phyloP scores from a whole-genome alignment of 2,888 invertebrate species.

The Emmelina monodactyla region DNA sequence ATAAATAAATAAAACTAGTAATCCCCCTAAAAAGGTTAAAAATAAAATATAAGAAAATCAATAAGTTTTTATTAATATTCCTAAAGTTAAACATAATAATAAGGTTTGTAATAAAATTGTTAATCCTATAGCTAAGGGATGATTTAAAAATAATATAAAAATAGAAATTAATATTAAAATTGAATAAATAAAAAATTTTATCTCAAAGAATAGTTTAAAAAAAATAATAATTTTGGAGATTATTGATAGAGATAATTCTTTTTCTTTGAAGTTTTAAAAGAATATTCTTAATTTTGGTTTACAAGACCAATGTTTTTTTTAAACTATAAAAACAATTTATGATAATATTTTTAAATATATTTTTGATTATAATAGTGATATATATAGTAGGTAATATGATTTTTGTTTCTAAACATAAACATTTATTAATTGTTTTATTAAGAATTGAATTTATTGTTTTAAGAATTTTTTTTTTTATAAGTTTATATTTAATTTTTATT shows the following conservation, averaged over 20 bases:
- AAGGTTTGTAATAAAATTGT: constrained; percentile 61
- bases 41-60: constrained; percentile 71
- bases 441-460: constrained; percentile 69
- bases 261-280: constrained; percentile 70
- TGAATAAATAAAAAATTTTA: constrained; percentile 38
- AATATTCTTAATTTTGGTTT: constrained; percentile 67
- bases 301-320: constrained; percentile 74
- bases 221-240: constrained; percentile 77
- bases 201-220: constrained; percentile 69
- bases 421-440: constrained; percentile 67
- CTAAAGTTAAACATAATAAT: constrained; percentile 46
- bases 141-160: constrained; percentile 35
- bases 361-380: constrained; percentile 46
- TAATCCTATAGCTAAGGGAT: constrained; percentile 64
- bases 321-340: constrained; percentile 72
- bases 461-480: constrained; percentile 58
- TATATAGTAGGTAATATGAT: constrained; percentile 56
- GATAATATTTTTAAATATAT: constrained; percentile 43
- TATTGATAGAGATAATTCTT: constrained; percentile 63
- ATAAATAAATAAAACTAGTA: constrained; percentile 72
- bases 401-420: constrained; percentile 64
- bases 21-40: constrained; percentile 68
- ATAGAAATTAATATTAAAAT: constrained; percentile 36
- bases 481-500: constrained; percentile 49
- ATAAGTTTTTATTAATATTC: constrained; percentile 53